These are phyloP conservation scores for Scolanthus callimorphus DNA, from an alignment of 92 coral and sea anemone species.

Conservation along the genomic window DNA sequence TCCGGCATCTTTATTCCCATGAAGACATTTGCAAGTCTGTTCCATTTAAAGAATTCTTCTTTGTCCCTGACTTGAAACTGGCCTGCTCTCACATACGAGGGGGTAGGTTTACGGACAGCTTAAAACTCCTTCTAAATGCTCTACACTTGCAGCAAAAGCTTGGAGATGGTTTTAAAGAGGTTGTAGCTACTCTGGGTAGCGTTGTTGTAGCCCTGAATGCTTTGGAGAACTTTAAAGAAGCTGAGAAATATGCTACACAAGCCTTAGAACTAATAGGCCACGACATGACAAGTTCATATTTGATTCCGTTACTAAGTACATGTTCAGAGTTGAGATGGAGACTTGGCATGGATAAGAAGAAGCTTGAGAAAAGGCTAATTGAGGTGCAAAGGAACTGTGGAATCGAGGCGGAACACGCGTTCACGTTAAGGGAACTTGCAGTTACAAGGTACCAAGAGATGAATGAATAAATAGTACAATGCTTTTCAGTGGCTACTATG, in stretches of 20 bases:
- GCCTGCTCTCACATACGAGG: slow-evolving; percentile 86
- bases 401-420: slow-evolving; percentile 68
- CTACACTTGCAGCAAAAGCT: slow-evolving; percentile 95
- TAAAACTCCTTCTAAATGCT: slow-evolving; percentile 72
- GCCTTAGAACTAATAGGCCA: slow-evolving; percentile 71
- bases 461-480: too few species aligned
- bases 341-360: slow-evolving; percentile 57
- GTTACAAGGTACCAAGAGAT: slow-evolving; percentile 46
- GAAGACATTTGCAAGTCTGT: slow-evolving; percentile 50
- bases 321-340: slow-evolving; percentile 55
- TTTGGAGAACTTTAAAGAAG: slow-evolving; percentile 72
- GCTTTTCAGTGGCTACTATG: too few species aligned
- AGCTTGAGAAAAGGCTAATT: slow-evolving; percentile 48
- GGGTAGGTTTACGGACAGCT: slow-evolving; percentile 66
- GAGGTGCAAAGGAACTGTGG: slow-evolving; percentile 56
- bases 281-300: slow-evolving; percentile 45
- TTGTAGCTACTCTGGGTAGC: slow-evolving; percentile 80
- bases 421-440: slow-evolving; percentile 85
- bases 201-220: slow-evolving; percentile 79
- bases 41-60: slow-evolving; percentile 88
- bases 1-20: slow-evolving; percentile 43
- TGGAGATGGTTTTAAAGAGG: slow-evolving; percentile 71
- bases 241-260: slow-evolving; percentile 75
- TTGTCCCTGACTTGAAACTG: slow-evolving; percentile 61
- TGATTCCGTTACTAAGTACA: slow-evolving; percentile 80